Evolutionary conservation across 2,113 vertebrate species (phyloP).

Genomic region (Archocentrus centrarchus): DNA sequence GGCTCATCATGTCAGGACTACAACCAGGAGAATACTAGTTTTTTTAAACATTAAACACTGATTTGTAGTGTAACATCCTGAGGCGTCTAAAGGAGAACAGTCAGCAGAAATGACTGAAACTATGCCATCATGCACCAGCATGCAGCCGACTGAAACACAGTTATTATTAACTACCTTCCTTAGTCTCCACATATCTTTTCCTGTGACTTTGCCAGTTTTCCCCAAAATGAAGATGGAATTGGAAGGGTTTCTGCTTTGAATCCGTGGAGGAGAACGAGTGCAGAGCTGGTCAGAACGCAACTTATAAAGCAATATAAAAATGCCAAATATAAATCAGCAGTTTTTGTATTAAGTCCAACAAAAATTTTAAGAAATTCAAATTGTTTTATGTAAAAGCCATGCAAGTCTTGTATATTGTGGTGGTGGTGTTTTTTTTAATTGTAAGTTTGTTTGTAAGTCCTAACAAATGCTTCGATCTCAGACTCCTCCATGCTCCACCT

Average conservation of each 20-base stretch:
- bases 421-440: no score
- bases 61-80: neutral
- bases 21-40: neutral
- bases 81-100: neutral
- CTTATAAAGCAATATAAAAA: no score
- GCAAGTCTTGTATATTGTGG: no score
- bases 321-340: no score
- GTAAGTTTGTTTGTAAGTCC: no score
- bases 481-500: no score
- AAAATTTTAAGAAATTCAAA: no score
- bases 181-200: neutral
- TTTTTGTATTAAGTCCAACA: no score
- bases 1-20: neutral
- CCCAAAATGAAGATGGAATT: neutral
- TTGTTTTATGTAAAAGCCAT: no score
- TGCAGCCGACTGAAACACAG: no score
- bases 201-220: neutral
- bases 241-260: neutral
- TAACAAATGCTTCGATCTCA: no score
- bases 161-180: neutral
- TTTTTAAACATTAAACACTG: neutral
- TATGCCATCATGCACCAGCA: neutral
- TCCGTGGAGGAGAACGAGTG: neutral
- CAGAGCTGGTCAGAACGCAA: no score
- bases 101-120: neutral